These are phyloP conservation scores for Balearica regulorum DNA, from an alignment of 2,797 vertebrate genomes.

Conservation along the genomic window DNA sequence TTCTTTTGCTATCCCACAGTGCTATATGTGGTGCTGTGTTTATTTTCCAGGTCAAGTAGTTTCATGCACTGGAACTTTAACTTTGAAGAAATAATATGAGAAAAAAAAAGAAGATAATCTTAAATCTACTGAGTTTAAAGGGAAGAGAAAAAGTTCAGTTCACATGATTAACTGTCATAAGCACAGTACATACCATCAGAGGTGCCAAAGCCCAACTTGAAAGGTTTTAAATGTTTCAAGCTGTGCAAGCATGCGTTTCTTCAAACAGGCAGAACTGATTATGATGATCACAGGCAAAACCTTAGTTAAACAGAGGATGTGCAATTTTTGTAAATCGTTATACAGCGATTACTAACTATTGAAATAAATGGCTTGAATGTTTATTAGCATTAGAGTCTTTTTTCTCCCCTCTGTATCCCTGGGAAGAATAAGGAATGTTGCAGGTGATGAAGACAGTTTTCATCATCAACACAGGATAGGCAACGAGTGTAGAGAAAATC, in stretches of 20 bases:
- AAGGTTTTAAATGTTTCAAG: slow-evolving; percentile 74
- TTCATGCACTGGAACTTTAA: slow-evolving; percentile 52
- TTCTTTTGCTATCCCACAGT: neutral
- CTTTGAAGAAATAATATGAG: slow-evolving; percentile 55
- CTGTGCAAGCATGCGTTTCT: slow-evolving; percentile 68
- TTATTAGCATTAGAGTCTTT: slow-evolving; percentile 50
- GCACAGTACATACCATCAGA: slow-evolving; percentile 61
- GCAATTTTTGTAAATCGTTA: slow-evolving; percentile 64
- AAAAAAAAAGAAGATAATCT: slow-evolving; percentile 26
- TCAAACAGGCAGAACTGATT: slow-evolving; percentile 64
- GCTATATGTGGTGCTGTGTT: neutral
- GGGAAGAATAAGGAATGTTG: neutral
- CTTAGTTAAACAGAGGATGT: slow-evolving; percentile 59
- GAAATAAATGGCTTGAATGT: slow-evolving; percentile 39
- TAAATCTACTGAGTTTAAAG: slow-evolving; percentile 61
- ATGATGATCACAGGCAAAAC: slow-evolving; percentile 58
- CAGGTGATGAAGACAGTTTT: slow-evolving; percentile 8
- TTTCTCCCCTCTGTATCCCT: neutral
- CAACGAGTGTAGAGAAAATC: neutral
- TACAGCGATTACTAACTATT: slow-evolving; percentile 38
- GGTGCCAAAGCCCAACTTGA: slow-evolving; percentile 67
- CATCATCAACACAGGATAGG: neutral
- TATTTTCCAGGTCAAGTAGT: slow-evolving; percentile 37
- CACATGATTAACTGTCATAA: slow-evolving; percentile 74
- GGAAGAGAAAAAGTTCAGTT: slow-evolving; percentile 43